phyloP scores from a whole-genome alignment of 1,140 invertebrate genomes.

The Pseudachorutes palmiensis region DNA sequence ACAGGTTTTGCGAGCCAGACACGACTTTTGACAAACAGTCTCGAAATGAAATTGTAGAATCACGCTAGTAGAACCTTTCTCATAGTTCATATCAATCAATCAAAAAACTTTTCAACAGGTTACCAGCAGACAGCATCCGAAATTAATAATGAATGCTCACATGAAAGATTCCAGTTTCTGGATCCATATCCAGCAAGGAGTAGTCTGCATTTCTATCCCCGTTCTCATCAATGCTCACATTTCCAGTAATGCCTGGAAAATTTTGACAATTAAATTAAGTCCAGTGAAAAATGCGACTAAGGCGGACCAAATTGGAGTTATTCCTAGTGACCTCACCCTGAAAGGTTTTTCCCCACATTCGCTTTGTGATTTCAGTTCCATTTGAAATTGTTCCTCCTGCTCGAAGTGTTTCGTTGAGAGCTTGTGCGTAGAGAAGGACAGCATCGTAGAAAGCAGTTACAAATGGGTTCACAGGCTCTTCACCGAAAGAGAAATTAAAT shows the following conservation, averaged over 20 bases:
- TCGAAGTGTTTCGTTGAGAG: conserved; percentile 73
- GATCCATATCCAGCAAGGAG: conserved; percentile 81
- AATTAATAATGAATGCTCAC: conserved; percentile 47
- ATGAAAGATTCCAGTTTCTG: conserved; percentile 68
- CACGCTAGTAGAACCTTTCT: too few relatives aligned
- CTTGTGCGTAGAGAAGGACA: conserved; percentile 82
- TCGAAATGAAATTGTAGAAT: too few relatives aligned
- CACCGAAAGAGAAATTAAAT: conserved; percentile 63
- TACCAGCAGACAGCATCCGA: too few relatives aligned
- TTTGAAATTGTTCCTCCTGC: conserved; percentile 54
- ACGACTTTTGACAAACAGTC: too few relatives aligned
- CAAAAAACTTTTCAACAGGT: too few relatives aligned
- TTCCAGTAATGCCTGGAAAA: conserved; percentile 73
- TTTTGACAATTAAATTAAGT: conserved; percentile 14
- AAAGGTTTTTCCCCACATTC: conserved; percentile 87
- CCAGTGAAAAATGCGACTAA: not conserved
- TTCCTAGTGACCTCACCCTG: conserved; percentile 51
- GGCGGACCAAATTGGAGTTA: not conserved
- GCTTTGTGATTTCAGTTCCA: conserved; percentile 58
- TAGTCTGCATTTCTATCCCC: conserved; percentile 86
- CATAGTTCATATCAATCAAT: too few relatives aligned
- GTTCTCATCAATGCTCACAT: conserved; percentile 80
- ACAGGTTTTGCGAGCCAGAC: too few relatives aligned
- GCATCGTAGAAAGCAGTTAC: conserved; percentile 93
- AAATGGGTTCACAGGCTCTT: conserved; percentile 67